phyloP scores from a whole-genome alignment of 2,113 vertebrate genomes.

The Nannobrachium achirus region DNA sequence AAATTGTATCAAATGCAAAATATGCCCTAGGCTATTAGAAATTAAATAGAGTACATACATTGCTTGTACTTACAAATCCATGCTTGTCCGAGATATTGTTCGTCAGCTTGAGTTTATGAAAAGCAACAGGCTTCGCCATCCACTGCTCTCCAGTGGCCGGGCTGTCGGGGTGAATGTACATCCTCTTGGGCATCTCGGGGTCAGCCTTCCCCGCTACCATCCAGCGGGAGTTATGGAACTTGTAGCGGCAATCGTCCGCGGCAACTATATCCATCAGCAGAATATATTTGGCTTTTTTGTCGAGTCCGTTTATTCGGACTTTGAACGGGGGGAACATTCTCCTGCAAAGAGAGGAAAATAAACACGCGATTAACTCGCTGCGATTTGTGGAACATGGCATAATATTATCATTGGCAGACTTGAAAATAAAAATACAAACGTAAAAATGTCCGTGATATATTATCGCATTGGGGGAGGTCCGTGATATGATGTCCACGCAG shows the following conservation, averaged over 20 bases:
- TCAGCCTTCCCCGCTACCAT: conserved; percentile 98
- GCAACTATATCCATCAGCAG: conserved; percentile 98
- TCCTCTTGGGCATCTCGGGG: conserved; percentile 98
- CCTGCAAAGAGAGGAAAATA: conserved; percentile 72
- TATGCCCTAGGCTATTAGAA: not conserved
- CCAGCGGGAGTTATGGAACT: conserved; percentile 99
- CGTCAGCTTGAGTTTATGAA: conserved; percentile 98
- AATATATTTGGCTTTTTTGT: conserved; percentile 99
- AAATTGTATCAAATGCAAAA: not conserved
- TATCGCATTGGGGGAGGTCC: too few species aligned
- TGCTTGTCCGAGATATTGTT: conserved; percentile 99
- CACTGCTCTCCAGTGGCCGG: conserved; percentile 98
- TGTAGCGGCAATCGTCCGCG: conserved; percentile 97
- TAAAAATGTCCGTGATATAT: too few species aligned
- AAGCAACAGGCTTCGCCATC: conserved; percentile 99
- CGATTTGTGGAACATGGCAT: conserved; percentile 1
- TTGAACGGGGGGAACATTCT: conserved; percentile 99
- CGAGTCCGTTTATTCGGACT: conserved; percentile 95
- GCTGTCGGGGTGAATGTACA: conserved; percentile 99
- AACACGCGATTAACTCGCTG: conserved; percentile 30
- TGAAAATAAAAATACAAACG: not conserved
- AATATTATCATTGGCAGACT: not conserved
- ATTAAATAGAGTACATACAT: too few species aligned
- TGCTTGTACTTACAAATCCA: conserved; percentile 91
- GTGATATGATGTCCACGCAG: not conserved